A percentile compares a stretch with the other conserved stretches of the same genome.
phyloP scores from a whole-genome alignment of 2,888 invertebrate species.

The Troilus luridus region DNA sequence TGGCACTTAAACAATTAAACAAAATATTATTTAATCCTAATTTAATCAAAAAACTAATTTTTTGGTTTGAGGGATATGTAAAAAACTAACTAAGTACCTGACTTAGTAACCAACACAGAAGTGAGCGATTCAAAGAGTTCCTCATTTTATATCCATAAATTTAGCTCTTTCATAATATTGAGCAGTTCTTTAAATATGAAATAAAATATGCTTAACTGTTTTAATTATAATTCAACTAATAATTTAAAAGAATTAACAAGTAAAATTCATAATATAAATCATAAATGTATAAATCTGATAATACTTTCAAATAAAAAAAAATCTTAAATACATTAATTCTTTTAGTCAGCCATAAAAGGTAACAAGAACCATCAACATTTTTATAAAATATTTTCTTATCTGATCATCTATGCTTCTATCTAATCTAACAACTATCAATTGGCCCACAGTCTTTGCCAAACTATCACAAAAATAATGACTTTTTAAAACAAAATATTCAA shows the following conservation, averaged over 20 bases:
- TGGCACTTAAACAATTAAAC: not conserved
- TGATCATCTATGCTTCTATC: slow-evolving; percentile 23
- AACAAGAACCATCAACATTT: not conserved
- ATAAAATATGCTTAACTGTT: not conserved
- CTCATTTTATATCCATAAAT: not conserved
- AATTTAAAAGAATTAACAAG: not conserved
- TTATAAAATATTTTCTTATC: slow-evolving; percentile 15
- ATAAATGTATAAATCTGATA: not conserved
- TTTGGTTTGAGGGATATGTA: not conserved
- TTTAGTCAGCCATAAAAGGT: not conserved
- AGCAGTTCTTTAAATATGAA: not conserved
- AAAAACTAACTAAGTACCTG: not conserved
- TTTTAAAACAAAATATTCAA: not conserved
- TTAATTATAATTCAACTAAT: not conserved
- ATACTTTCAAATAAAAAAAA: not conserved
- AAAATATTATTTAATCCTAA: not conserved
- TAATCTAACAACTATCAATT: slow-evolving; percentile 12
- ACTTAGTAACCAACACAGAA: not conserved
- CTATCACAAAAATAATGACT: slow-evolving; percentile 27
- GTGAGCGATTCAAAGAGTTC: not conserved
- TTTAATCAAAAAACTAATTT: too few relatives aligned
- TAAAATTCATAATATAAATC: not conserved
- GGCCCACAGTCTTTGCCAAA: slow-evolving; percentile 18
- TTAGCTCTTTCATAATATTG: not conserved
- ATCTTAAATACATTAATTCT: not conserved